Evolutionary conservation across 2,797 vertebrate species (phyloP), one percentile per base, ranked within the genome.

Genomic region (Botia kubotai): DNA sequence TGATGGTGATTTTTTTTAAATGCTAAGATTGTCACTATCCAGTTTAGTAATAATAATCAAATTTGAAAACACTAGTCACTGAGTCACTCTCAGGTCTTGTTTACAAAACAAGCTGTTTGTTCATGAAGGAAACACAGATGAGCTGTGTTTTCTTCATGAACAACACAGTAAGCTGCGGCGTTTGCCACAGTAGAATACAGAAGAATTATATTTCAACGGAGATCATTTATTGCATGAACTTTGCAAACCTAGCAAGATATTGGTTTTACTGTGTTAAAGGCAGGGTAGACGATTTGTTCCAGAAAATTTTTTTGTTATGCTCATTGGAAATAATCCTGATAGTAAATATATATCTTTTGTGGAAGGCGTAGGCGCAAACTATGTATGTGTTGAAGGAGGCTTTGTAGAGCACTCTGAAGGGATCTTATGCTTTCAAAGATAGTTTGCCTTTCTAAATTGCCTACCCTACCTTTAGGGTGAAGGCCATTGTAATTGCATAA

Each of bases 91-190:
- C 11, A 63, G 39, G 52, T 75, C 46, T 26, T 19, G 39, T 75
- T 75, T 50, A 75, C 26, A 33, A 65, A 75, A 52, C 26, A 48
- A 26, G 12, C 50, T 3, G 58, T 65, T 75, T 66, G 63, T 43
- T 65, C 63, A 43, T 66, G 17, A 43, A 4, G 33, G 5, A 43
- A 65, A 65, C 8, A 39, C n/a, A 11, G 33, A n/a, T 39, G 10
- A 19, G 17, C 23, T 26, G 23, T 26, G 23, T 26, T 26, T 26
- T 26, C 23, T 26, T 26, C 23, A 26, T 26, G 23, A 26, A 26
- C 23, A 26, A 26, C 23, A 26, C 23, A 26, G 23, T 26, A 26
- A 66, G 33, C 33, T 36, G 16, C 10, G 29, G 16, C 2, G 14
- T 13, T 65, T n/a, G 29, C 62, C 33, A 66, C 6, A 3, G 3